These are phyloP conservation scores for Callyntrura sp. DNA, from an alignment of 2,888 invertebrate species.

Conservation along the genomic window DNA sequence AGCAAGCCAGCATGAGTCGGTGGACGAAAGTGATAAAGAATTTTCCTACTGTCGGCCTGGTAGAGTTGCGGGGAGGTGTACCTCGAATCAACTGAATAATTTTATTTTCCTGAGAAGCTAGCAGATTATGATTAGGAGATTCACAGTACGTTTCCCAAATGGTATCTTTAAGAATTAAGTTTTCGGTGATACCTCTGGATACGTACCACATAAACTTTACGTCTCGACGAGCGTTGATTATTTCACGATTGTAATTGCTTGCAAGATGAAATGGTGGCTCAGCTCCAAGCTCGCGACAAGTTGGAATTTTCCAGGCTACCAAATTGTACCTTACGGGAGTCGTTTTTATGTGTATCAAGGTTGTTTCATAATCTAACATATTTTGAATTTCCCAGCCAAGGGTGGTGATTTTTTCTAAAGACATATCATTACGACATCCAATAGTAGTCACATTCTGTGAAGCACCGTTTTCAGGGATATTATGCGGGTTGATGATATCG, in stretches of 20 bases:
- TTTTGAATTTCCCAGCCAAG: conserved; percentile 51
- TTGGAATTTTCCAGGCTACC: conserved; percentile 56
- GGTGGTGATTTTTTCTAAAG: conserved; percentile 3
- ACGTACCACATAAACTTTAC: conserved; percentile 58
- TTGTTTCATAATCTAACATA: conserved; percentile 46
- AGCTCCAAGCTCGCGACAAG: not conserved
- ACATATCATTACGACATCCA: conserved; percentile 34
- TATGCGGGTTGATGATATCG: conserved; percentile 25
- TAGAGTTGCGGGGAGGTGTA: too few species aligned
- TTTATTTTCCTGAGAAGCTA: not conserved
- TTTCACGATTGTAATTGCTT: conserved; percentile 28
- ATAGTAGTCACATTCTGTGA: not conserved
- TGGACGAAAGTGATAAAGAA: conserved; percentile 49
- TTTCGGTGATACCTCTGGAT: conserved; percentile 54
- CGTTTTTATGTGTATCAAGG: not conserved
- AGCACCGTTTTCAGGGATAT: not conserved
- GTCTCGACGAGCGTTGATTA: not conserved
- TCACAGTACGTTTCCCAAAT: conserved; percentile 40
- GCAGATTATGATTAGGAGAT: not conserved
- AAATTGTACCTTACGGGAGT: not conserved
- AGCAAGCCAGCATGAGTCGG: conserved; percentile 30
- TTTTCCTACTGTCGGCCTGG: not conserved
- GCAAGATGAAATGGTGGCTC: conserved; percentile 5
- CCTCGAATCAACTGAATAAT: not conserved
- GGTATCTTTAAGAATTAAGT: conserved; percentile 30